Conservation (phyloP, 2,797 vertebrate genomes). For the Prionace glauca region DNA sequence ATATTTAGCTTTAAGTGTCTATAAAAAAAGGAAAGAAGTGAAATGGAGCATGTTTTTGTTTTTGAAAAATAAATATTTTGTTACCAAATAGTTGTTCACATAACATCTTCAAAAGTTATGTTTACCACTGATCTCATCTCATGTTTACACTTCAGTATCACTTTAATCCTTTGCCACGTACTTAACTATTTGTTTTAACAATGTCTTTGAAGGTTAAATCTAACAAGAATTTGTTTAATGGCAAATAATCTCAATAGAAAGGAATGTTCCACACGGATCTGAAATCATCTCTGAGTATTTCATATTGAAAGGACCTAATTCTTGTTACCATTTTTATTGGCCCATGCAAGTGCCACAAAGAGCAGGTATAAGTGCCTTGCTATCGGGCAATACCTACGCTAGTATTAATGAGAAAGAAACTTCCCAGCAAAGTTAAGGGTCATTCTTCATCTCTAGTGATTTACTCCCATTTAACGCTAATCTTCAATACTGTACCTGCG, state of each 20-base stretch:
- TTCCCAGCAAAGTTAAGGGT: neutral
- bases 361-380: neutral
- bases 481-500: neutral
- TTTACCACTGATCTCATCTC: neutral
- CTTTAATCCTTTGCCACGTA: conserved; percentile 11
- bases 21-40: conserved; percentile 12
- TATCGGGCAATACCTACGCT: neutral
- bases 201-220: neutral
- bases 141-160: neutral
- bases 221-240: neutral
- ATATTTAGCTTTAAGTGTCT: neutral
- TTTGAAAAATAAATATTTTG: neutral
- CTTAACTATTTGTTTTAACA: neutral
- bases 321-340: neutral
- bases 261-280: neutral
- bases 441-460: neutral
- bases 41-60: neutral
- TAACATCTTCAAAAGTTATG: neutral
- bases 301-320: neutral
- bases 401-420: neutral
- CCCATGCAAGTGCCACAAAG: neutral
- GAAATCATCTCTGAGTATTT: neutral
- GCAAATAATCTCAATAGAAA: neutral
- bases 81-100: conserved; percentile 7
- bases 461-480: neutral